These are phyloP conservation scores for Melinaea marsaeus DNA, from an alignment of 2,888 invertebrate genomes.

Conservation along the genomic window DNA sequence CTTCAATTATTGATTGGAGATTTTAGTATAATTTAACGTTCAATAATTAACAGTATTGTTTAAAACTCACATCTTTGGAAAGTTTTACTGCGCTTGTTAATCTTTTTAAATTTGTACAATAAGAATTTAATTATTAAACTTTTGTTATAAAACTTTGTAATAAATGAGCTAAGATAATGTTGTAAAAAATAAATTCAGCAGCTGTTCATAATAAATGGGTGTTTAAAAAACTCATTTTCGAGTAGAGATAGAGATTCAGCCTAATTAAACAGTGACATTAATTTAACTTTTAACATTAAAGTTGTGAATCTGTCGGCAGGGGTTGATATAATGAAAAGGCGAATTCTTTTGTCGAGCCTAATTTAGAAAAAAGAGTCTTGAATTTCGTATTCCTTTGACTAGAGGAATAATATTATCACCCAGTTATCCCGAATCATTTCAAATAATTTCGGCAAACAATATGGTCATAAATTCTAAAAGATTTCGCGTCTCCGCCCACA, in stretches of 20 bases:
- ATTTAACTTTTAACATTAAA: conserved; percentile 6
- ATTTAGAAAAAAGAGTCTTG: background rate
- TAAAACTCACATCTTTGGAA: no score
- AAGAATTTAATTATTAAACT: no score
- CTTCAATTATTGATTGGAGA: no score
- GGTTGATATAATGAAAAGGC: background rate
- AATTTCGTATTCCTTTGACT: no score
- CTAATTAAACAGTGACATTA: conserved; percentile 2
- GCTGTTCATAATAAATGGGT: background rate
- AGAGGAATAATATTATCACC: no score
- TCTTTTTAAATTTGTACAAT: no score
- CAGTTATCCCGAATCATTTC: no score
- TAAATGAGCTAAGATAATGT: background rate
- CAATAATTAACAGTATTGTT: no score
- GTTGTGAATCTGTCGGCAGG: background rate
- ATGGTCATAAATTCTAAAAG: conserved; percentile 4
- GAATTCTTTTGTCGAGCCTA: background rate
- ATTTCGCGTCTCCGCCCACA: conserved; percentile 7
- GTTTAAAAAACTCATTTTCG: background rate
- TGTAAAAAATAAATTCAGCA: background rate
- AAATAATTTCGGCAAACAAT: background rate
- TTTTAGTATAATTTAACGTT: no score
- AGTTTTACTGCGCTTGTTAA: no score
- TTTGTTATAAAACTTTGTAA: no score
- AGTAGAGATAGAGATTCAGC: background rate